Conservation (phyloP, 2,797 vertebrate species). For the Rhynchonycteris naso region DNA sequence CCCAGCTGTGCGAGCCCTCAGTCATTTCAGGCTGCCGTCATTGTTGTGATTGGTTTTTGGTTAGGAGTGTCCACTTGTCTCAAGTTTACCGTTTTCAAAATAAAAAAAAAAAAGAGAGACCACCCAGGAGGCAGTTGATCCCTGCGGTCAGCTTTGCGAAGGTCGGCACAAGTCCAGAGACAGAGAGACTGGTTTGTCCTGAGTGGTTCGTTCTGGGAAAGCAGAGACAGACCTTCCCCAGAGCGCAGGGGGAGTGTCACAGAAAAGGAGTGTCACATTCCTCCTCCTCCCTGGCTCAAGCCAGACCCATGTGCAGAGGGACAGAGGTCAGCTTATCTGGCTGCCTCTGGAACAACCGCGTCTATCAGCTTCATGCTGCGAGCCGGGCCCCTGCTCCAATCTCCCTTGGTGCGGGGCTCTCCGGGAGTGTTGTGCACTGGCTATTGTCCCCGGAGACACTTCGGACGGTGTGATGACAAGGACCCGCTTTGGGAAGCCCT, state of each 20-base stretch:
- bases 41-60: background rate
- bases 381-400: conserved; percentile 81
- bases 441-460: conserved; percentile 82
- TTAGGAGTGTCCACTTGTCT: conserved; percentile 1
- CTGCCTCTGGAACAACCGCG: background rate
- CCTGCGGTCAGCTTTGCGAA: conserved; percentile 18
- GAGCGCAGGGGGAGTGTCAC: background rate
- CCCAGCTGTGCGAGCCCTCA: background rate
- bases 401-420: conserved; percentile 74
- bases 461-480: conserved; percentile 85
- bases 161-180: background rate
- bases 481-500: conserved; percentile 84
- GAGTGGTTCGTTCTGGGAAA: conserved; percentile 62
- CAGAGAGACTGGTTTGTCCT: background rate
- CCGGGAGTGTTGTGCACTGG: conserved; percentile 79
- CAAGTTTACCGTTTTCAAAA: conserved; percentile 22
- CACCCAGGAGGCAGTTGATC: conserved; percentile 20
- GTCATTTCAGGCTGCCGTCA: background rate
- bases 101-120: conserved; percentile 2
- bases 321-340: conserved; percentile 70
- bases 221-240: background rate
- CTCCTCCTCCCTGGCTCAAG: conserved; percentile 53
- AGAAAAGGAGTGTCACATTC: conserved; percentile 68
- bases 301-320: background rate
- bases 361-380: conserved; percentile 18